Evolutionary conservation across 1,140 invertebrate genomes (phyloP), one percentile per base, ranked within the genome.

Genomic region (Lepidurus apus): DNA sequence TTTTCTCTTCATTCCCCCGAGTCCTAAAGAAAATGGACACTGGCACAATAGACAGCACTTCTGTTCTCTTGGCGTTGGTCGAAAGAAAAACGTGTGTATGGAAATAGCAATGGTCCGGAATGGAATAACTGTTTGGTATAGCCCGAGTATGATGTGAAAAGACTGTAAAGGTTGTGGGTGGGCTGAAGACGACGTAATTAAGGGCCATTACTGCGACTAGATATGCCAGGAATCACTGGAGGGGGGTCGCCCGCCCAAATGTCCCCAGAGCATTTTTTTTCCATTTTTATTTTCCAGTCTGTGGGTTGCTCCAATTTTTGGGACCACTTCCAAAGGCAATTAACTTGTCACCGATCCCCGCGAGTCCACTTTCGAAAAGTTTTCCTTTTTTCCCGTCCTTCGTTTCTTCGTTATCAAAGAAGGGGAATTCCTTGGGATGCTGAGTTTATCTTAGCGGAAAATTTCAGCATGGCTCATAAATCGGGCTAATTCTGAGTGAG

Each of bases 301-400:
- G 53, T 65, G 0, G 17, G 21, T 13, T 65, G 53, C 53, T 65
- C 53, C 53, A 65, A 47, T 65, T 65, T 26, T 65, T 65, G 53
- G 53, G 53, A 65, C 53, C 53, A 65, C 53, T 65, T 65, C 53
- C 53, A 65, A 65, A 65, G 53, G 21, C 53, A 65, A 65, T 65
- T 65, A 65, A 65, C 9, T 65, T 65, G 53, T 65, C 53, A 65
- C 17, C 53, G 21, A 65, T 21, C 21, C 53, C 53, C 53, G 7
- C 21, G 53, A 65, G 17, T 65, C 53, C 9, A 21, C 53, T 65
- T 65, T 65, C 13, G 53, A 65, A 65, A 65, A 65, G 6, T 13
- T 21, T 65, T 65, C 53, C 8, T 65, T 65, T 65, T 7, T 21
- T 7, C 21, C 53, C 13, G 21, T 13, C 6, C 17, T 21, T 65